Percentiles rank a stretch among this genome's conserved stretches.
These are phyloP conservation scores for Meliscaeva auricollis DNA, from an alignment of 2,888 invertebrate species.

Conservation along the genomic window DNA sequence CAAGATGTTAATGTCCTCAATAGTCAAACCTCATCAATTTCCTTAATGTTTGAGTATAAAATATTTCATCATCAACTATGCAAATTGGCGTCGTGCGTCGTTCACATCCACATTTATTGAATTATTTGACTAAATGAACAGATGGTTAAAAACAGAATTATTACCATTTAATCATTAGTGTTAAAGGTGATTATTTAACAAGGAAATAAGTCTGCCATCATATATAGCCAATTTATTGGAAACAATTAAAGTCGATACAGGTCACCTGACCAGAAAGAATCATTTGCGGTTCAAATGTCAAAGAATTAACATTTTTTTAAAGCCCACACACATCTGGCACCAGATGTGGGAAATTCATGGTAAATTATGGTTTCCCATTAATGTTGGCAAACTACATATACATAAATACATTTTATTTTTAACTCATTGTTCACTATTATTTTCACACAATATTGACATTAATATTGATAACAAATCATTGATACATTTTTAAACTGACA, in stretches of 20 bases:
- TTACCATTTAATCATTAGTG: background rate
- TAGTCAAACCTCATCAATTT: conserved; percentile 21
- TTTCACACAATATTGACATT: too few relatives aligned
- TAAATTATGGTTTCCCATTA: background rate
- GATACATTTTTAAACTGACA: too few relatives aligned
- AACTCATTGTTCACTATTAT: too few relatives aligned
- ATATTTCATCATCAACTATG: conserved; percentile 26
- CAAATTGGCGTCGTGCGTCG: background rate
- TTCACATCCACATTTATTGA: background rate
- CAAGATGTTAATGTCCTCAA: conserved; percentile 14
- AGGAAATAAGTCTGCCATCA: background rate
- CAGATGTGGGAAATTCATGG: conserved; percentile 14
- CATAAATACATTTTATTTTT: too few relatives aligned
- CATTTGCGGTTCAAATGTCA: background rate
- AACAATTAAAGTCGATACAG: conserved; percentile 1
- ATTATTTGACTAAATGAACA: conserved; percentile 15
- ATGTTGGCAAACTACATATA: background rate
- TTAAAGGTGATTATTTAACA: conserved; percentile 2
- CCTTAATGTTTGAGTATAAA: conserved; percentile 5
- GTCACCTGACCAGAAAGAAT: conserved; percentile 13
- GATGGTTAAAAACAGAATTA: conserved; percentile 5
- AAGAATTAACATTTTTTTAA: background rate
- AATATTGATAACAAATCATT: too few relatives aligned
- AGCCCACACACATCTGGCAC: background rate
- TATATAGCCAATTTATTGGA: background rate